Evolutionary conservation across 2,113 vertebrate species (phyloP), one percentile per base, ranked within the genome.

Genomic region (Rhizomys pruinosus): DNA sequence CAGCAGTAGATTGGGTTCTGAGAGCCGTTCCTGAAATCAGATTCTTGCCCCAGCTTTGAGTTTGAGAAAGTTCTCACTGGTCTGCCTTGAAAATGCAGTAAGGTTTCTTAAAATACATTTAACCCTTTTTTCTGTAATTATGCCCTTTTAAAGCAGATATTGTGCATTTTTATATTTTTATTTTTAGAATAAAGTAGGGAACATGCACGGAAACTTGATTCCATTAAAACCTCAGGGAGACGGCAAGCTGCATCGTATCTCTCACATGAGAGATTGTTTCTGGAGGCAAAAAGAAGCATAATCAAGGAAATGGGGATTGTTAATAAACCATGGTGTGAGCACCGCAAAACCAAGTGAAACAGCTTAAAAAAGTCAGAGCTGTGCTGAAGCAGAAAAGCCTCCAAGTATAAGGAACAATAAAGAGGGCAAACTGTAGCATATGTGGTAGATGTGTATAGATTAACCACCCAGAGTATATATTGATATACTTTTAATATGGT

Each of bases 181-280:
- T 61, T 42, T 95, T 90, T 81, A 92, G 37, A 71, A 71, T 74
- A 71, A 47, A 82, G n/a, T 68, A 72, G 42, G 20, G 64, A 66
- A 16, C 71, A 15, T 72, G 42, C 25, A 29, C 73, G 39, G 13
- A 86, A 84, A 69, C 29, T 90, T 90, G 20, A 22, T 55, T 95
- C 86, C 29, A 82, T 73, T 77, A 74, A 92, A 82, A 86, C 5
- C 10, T 34, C 16, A 42, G n/a, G 32, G 87, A 92, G 92, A 68
- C 15, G 15, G n/a, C n/a, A 80, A 66, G 68, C 47, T 59, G 1
- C 39, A 34, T 39, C 16, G 20, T 52, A 44, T 69, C 44, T 61
- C 8, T 77, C 39, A 16, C 6, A 3, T 52, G 37, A 89, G 29
- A 77, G 0, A 74, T n/a, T n/a, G 32, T 57, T 68, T 92, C 63